Evolutionary conservation across 1,140 invertebrate genomes (phyloP).

Genomic region (Cydia amplana): DNA sequence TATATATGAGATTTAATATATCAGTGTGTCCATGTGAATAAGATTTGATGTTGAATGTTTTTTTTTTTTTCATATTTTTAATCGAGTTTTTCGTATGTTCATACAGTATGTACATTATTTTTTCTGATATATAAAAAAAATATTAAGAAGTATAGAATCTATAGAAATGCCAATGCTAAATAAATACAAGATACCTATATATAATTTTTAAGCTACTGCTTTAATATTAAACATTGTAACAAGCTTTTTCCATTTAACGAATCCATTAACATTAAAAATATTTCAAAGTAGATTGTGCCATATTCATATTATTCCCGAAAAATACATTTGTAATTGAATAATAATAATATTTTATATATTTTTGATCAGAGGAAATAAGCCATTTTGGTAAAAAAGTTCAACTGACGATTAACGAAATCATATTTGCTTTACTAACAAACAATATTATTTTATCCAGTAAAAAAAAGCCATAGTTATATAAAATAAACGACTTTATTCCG

Average conservation of each 20-base stretch:
- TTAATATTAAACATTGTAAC: neutral
- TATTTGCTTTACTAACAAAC: no score
- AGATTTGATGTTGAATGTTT: conserved; percentile 42
- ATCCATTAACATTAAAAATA: neutral
- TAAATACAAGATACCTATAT: neutral
- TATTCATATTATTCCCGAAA: neutral
- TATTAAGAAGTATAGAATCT: neutral
- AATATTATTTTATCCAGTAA: no score
- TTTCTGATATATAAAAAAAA: neutral
- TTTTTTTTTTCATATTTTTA: conserved; percentile 41
- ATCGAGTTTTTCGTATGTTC: conserved; percentile 39
- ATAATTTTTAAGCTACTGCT: neutral
- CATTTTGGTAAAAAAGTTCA: neutral
- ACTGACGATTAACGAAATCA: neutral
- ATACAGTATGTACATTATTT: conserved; percentile 13
- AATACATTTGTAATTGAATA: neutral
- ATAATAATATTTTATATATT: conserved; percentile 4
- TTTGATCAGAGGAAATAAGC: neutral
- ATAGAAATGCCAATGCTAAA: neutral
- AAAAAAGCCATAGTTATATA: no score
- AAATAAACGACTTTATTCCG: no score
- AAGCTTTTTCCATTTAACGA: neutral
- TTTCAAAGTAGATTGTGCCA: conserved; percentile 10
- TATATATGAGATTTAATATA: conserved; percentile 25
- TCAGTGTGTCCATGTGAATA: conserved; percentile 48